Base-by-base conservation (phyloP, 2,113 vertebrate species). In the Glareola pratincola region DNA sequence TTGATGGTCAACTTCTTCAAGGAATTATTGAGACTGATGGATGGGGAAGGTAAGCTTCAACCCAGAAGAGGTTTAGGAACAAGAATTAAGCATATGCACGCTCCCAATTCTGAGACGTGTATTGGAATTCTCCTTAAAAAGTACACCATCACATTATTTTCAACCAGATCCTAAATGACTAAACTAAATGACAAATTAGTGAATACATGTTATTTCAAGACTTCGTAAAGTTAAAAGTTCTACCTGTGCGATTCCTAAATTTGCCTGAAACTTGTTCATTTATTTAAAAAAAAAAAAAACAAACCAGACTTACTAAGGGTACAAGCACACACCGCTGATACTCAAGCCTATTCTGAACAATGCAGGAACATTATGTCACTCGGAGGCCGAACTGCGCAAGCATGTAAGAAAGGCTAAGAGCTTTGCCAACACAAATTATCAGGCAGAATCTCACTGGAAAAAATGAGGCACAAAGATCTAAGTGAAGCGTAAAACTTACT, bases 401-500 rank as follows among this genome's bases (percentile, higher is more conserved):
- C 71, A 64, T 32, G 68, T 91, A 91, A 90, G 92, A 88, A 96
- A 94, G 82, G 36, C 73, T 43, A 37, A 36, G 59, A 64, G 57
- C 85, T 95, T 90, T 97, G 97, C 96, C 95, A 97, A 92, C 74
- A 92, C 29, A 64, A 60, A 76, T 93, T 96, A 96, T 85, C 85
- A 95, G 86, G 34, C 81, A 96, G 94, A 91, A 86, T 43, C 48
- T 88, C 68, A 69, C 78, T 91, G 95, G 92, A 97, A 97, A 97
- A 96, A 96, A 94, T 92, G 95, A 96, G 92, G 72, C 84, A 73
- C 62, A 76, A 88, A 97, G 94, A 95, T 84, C 69, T 73, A 77
- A 92, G 88, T 71, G 73, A 85, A 93, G 84, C 57, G 50, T 90
- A 91, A 95, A 96, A 85, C 77, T 80, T 84, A 82, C 14, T 57